Evolutionary conservation across 1,140 invertebrate genomes (phyloP).

Genomic region (Hermatobates lingyangjiaoensis): DNA sequence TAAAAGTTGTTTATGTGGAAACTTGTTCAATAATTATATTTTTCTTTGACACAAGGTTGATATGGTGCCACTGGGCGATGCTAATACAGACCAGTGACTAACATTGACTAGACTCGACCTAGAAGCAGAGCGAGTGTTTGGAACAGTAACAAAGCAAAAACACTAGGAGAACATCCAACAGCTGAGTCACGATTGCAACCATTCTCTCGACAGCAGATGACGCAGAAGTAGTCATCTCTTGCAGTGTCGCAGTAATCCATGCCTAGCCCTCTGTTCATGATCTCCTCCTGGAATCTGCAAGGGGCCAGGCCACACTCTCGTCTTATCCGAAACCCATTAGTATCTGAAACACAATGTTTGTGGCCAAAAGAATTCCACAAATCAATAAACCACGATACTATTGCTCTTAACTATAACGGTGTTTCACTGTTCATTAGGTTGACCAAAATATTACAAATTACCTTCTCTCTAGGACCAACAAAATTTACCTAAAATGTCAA

Average conservation of each 20-base stretch:
- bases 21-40: too few species aligned
- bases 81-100: too few species aligned
- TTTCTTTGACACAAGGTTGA: too few species aligned
- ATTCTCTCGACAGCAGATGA: slow-evolving; percentile 24
- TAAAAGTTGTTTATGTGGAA: too few species aligned
- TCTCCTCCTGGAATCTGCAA: slow-evolving; percentile 27
- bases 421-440: background rate
- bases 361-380: background rate
- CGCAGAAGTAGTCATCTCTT: slow-evolving; percentile 24
- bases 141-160: background rate
- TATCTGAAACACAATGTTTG: slow-evolving; percentile 23
- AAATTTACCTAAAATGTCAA: too few species aligned
- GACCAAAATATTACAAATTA: too few species aligned
- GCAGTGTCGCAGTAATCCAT: slow-evolving; percentile 25
- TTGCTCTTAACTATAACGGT: background rate
- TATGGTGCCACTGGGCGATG: too few species aligned
- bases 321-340: slow-evolving; percentile 24
- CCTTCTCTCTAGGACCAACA: too few species aligned
- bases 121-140: too few species aligned
- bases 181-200: slow-evolving; percentile 21
- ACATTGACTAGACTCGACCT: too few species aligned
- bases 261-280: slow-evolving; percentile 25
- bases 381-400: background rate
- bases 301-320: slow-evolving; percentile 31
- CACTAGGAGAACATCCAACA: background rate